Percentiles rank a stretch among this genome's conserved stretches.
These are phyloP conservation scores for Scotopteryx bipunctaria DNA, from an alignment of 2,888 invertebrate species.

Conservation along the genomic window DNA sequence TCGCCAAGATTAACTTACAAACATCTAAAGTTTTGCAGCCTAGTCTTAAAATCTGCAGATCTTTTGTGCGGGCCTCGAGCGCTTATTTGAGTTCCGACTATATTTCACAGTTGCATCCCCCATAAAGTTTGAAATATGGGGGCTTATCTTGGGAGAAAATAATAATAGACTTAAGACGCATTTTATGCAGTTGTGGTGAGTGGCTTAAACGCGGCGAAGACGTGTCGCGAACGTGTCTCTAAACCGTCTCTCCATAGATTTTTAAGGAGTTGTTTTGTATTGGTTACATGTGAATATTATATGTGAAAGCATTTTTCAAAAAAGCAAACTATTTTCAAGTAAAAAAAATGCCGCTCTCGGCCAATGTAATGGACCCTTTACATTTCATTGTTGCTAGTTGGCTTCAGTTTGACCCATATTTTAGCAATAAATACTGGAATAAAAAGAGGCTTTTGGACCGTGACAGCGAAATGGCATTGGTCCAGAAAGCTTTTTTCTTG, in stretches of 20 bases:
- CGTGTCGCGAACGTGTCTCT: too few relatives aligned
- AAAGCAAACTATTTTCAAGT: too few relatives aligned
- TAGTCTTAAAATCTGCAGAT: neutral
- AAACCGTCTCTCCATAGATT: too few relatives aligned
- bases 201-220: too few relatives aligned
- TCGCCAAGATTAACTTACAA: too few relatives aligned
- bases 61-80: neutral
- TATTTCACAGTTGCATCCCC: slow-evolving; percentile 9
- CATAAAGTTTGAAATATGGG: slow-evolving; percentile 23
- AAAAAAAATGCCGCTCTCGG: neutral
- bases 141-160: slow-evolving; percentile 12
- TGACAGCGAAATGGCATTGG: slow-evolving; percentile 30
- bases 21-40: too few relatives aligned
- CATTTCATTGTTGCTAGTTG: slow-evolving; percentile 26
- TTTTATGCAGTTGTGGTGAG: too few relatives aligned
- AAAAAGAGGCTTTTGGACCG: slow-evolving; percentile 32
- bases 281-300: too few relatives aligned
- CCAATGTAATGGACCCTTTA: neutral
- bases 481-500: slow-evolving; percentile 31
- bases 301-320: too few relatives aligned
- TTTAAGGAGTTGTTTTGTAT: too few relatives aligned
- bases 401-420: slow-evolving; percentile 31
- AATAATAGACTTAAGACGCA: slow-evolving; percentile 12
- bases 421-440: slow-evolving; percentile 26
- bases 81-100: neutral